phyloP scores from a whole-genome alignment of 1,140 invertebrate species.

The Solenopsis invicta region DNA sequence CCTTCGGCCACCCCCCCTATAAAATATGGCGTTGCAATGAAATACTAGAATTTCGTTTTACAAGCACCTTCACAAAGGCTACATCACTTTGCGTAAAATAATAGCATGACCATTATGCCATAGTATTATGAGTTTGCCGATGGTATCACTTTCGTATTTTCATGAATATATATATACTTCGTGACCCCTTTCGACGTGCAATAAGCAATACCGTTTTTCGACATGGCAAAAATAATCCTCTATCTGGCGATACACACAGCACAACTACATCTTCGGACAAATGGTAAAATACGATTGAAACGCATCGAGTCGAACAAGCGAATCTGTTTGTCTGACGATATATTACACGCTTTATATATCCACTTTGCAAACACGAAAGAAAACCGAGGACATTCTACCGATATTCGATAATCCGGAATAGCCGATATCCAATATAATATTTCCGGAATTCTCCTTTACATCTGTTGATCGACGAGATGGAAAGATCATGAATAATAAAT shows the following conservation, averaged over 20 bases:
- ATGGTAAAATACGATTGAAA: slow-evolving; percentile 39
- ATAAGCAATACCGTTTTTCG: slow-evolving; percentile 26
- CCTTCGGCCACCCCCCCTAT: too few species aligned
- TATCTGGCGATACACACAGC: background rate
- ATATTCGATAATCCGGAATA: slow-evolving; percentile 43
- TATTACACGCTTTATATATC: slow-evolving; percentile 52
- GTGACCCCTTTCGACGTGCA: background rate
- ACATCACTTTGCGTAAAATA: slow-evolving; percentile 6
- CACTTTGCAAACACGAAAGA: slow-evolving; percentile 45
- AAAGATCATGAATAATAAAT: slow-evolving; percentile 60
- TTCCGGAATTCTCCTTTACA: slow-evolving; percentile 37
- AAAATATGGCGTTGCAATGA: background rate
- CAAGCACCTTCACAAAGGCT: background rate
- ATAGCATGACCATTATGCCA: background rate
- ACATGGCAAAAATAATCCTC: background rate
- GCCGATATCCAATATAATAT: slow-evolving; percentile 57
- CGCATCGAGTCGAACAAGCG: slow-evolving; percentile 11
- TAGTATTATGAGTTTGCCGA: background rate
- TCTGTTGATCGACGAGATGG: slow-evolving; percentile 29
- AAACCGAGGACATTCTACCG: slow-evolving; percentile 30
- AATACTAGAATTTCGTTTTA: background rate
- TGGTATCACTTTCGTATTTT: background rate
- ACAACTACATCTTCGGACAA: slow-evolving; percentile 31
- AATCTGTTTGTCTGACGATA: slow-evolving; percentile 44
- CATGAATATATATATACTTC: background rate